Base-by-base conservation (phyloP, 2,113 vertebrate species). In the Sinosuthora webbiana region DNA sequence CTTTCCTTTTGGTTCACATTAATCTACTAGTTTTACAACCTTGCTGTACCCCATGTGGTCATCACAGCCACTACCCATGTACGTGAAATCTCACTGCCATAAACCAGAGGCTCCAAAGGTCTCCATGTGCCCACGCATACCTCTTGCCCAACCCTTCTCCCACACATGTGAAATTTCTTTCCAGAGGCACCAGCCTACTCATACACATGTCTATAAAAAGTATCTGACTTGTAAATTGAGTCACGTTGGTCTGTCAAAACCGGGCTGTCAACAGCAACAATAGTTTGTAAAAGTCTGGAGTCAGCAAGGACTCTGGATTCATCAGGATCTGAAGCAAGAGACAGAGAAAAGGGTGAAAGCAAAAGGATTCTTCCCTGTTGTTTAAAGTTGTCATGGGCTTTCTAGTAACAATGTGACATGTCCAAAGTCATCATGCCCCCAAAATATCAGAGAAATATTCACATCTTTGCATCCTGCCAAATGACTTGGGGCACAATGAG, bases 181-280 rank as follows among this genome's bases (percentile, higher is more conserved):
- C 92, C 69, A 87, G 88, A 93, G 93, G 74, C 89, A 89, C 31
- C 59, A 64, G 59, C 59, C 83, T 89, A 90, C 80, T 90, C 67
- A 93, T 64, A 49, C 62, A 53, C 65, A 31, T 81, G 57, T 64
- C 90, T 89, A 92, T 93, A 93, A 96, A 96, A 96, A 93, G 85
- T 39, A 71, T 63, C 71, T 83, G 59, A 81, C 76, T 86, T 93
- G 90, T 60, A 90, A 84, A 87, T 56, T 92, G 90, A 90, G 64
- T 88, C 64, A 95, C 73, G 24, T 79, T 5, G 1, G 70, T 90
- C 87, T 93, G 82, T 91, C 82, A 80, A 77, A 95, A 91, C 27
- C 55, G 75, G 39, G 64, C 44, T 95, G 75, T 70, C 79, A 91
- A 88, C 45, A 94, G 59, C 60, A 85, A 81, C 18, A 76, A 73